Base-by-base conservation (phyloP, 2,113 vertebrate genomes). In the Telmatochromis sp. region DNA sequence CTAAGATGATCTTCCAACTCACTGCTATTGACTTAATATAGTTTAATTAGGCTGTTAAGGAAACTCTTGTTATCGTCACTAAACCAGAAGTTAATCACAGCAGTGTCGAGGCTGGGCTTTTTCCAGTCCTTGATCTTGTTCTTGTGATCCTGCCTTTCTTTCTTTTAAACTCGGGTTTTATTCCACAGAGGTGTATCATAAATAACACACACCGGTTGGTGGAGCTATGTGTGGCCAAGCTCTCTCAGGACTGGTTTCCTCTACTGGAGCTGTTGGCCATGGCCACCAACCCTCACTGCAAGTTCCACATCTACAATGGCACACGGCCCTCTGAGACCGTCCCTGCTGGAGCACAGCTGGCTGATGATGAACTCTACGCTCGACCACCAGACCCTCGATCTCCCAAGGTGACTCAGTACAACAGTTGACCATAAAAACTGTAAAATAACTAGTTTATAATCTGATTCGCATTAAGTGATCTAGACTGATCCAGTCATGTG, bases 211-310 rank as follows among this genome's bases (percentile, higher is more conserved):
- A 99, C 95, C 98, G 99, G 81, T 96, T 99, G 95, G 98, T 99
- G 90, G 99, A 99, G 91, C 96, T 99, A 11, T 99, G 99, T 96
- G 98, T 99, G 96, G 97, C 98, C 95, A 99, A 99, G 97, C 97
- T 99, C 94, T 98, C 99, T 96, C 98, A 99, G 96, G 99, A 99
- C 93, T 99, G 99, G 99, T 99, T 99, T 96, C 98, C 99, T 94
- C 97, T 99, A 96, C 97, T 99, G 94, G 99, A 99, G 97, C 98
- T 99, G 93, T 96, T 99, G 96, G 98, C 99, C 86, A 99, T 99
- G 98, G 99, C 99, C 97, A 97, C 99, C 96, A 99, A 99, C 97
- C 99, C 99, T 95, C 99, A 99, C 96, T 99, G 99, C 97, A 99
- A 99, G 96, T 99, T 99, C 95, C 99, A 99, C 96, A 98, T 99